phyloP scores from a whole-genome alignment of 2,113 vertebrate genomes.

The Phyllopteryx taeniolatus region DNA sequence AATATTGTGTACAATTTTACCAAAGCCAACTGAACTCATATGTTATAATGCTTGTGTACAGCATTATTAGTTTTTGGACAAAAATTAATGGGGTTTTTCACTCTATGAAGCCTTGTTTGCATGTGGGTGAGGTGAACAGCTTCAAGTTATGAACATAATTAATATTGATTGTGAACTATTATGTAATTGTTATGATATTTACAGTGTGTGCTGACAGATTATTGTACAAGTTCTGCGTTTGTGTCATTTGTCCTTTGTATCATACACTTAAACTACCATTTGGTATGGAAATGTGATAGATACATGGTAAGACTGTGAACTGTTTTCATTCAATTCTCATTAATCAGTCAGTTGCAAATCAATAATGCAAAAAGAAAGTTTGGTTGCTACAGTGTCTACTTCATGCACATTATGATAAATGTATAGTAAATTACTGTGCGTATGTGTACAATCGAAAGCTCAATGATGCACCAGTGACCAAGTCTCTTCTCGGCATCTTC shows the following conservation, averaged over 20 bases:
- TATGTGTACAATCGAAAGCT: not conserved
- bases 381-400: not conserved
- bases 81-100: not conserved
- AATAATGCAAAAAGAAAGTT: not conserved
- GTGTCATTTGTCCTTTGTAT: not conserved
- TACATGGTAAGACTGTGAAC: not conserved
- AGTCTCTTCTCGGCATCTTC: not conserved
- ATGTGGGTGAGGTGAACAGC: constrained; percentile 5
- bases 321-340: not conserved
- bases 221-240: not conserved
- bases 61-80: not conserved
- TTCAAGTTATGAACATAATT: not conserved
- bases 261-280: not conserved
- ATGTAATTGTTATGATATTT: not conserved
- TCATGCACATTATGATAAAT: not conserved
- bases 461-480: not conserved
- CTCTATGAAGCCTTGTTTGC: not conserved
- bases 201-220: not conserved
- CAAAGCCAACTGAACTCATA: not conserved
- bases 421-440: not conserved
- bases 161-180: constrained; percentile 15
- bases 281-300: not conserved
- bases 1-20: not conserved
- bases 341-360: not conserved
- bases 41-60: not conserved